Base-by-base conservation (phyloP, 2,113 vertebrate species). In the Paedocypris sp. region DNA sequence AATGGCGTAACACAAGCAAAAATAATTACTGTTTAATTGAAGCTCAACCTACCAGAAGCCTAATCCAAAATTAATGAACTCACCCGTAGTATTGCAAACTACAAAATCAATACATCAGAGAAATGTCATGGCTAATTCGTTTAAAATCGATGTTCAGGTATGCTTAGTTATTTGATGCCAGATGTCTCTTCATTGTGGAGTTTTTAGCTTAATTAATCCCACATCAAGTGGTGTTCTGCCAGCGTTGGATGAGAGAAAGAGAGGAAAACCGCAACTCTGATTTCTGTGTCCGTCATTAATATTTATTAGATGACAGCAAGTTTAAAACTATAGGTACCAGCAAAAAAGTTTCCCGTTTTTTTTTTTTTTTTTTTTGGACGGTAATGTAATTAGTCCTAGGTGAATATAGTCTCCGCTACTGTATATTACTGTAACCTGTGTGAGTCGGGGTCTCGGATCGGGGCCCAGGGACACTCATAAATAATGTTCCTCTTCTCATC, bases 291-390 rank as follows among this genome's bases (percentile, higher is more conserved):
- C 48, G 31, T 39, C 38, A 73, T 72, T 57, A 75, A 72, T 75
- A 75, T 70, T 70, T 60, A 74, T 70, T 60, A 73, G 57, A 48
- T 46, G 35, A 16, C 29, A n/a, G 20, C 19, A 36, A 51, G 15
- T 46, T 61, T 38, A 58, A 70, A 69, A 56, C 38, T 58, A 23
- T 39, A 65, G 25, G 32, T 58, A 60, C 60, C 63, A 69, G 68
- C 70, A 71, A 38, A 73, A 71, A 63, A 73, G 63, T 64, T 67
- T 39, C 23, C 53, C 51, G 42, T 36, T 71, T 60, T 67, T 73
- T 66, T 67, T 71, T 52, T 57, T 36, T 71, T 60, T 67, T 73
- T 66, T 67, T 71, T 52, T 57, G 43, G 29, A 9, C 45, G 50
- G 57, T 60, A 51, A 71, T 63, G 61, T 73, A 66, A 73, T 75